Conservation (phyloP, 2,888 invertebrate species). For the Sylvicola cinctus region DNA sequence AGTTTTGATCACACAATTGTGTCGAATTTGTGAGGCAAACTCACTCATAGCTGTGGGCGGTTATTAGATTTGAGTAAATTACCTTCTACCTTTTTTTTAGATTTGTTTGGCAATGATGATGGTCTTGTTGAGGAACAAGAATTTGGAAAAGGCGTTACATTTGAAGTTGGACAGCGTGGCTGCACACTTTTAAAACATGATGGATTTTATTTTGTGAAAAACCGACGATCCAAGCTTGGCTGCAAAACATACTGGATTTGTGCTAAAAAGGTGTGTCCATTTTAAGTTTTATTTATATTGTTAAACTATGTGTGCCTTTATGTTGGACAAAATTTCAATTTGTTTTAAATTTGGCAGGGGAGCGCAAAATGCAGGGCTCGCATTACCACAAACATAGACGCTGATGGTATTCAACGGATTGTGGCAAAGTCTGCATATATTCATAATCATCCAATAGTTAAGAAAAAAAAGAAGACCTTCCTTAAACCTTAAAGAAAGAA, state of each 20-base stretch:
- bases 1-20: no score
- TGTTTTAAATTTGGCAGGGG: slow-evolving; percentile 1
- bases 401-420: slow-evolving; percentile 5
- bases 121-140: no score
- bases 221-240: slow-evolving; percentile 17
- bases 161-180: slow-evolving; percentile 22
- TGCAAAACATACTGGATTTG: slow-evolving; percentile 26
- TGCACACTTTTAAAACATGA: slow-evolving; percentile 19
- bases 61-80: no score
- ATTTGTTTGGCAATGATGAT: no score
- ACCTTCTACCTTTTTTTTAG: no score
- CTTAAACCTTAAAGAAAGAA: no score
- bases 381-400: slow-evolving; percentile 7
- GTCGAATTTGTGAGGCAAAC: no score
- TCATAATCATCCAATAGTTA: slow-evolving; percentile 17
- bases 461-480: not conserved
- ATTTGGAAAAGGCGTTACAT: slow-evolving; percentile 7
- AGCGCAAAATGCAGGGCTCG: slow-evolving; percentile 7
- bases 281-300: no score
- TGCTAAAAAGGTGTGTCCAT: slow-evolving; percentile 19
- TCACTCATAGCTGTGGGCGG: no score
- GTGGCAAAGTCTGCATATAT: slow-evolving; percentile 13
- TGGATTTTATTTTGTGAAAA: slow-evolving; percentile 22
- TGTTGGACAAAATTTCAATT: no score
- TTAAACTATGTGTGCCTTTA: no score